Evolutionary conservation across 2,113 vertebrate species (phyloP).

Genomic region (Lagopus muta): DNA sequence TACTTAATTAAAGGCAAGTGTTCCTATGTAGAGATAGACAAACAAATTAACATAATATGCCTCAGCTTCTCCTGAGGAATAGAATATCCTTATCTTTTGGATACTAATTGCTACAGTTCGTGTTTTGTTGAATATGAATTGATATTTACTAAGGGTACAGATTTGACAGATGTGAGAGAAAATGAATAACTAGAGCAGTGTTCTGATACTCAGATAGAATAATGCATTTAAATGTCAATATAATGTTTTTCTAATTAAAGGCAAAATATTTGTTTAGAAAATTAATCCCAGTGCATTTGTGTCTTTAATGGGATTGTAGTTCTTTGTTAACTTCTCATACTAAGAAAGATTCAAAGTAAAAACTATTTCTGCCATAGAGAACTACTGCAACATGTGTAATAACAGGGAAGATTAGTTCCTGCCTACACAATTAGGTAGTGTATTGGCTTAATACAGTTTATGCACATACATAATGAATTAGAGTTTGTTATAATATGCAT

Average conservation of each 20-base stretch:
- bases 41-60: slow-evolving; percentile 39
- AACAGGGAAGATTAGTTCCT: neutral
- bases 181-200: neutral
- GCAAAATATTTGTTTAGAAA: slow-evolving; percentile 10
- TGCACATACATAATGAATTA: neutral
- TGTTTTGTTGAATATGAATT: slow-evolving; percentile 48
- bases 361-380: neutral
- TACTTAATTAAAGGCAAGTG: slow-evolving; percentile 51
- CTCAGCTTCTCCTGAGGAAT: slow-evolving; percentile 13
- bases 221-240: slow-evolving; percentile 28
- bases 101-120: slow-evolving; percentile 33
- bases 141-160: slow-evolving; percentile 5
- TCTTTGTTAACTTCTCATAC: slow-evolving; percentile 15
- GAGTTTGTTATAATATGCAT: neutral
- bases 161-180: neutral
- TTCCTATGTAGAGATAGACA: neutral
- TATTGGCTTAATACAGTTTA: slow-evolving; percentile 11
- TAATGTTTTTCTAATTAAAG: neutral
- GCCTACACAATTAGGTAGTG: neutral
- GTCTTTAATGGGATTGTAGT: neutral
- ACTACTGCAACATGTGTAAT: neutral
- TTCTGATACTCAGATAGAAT: neutral
- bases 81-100: slow-evolving; percentile 37
- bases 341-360: neutral
- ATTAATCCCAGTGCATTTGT: neutral